Conservation (phyloP, 2,113 vertebrate species). For the Agapornis roseicollis region DNA sequence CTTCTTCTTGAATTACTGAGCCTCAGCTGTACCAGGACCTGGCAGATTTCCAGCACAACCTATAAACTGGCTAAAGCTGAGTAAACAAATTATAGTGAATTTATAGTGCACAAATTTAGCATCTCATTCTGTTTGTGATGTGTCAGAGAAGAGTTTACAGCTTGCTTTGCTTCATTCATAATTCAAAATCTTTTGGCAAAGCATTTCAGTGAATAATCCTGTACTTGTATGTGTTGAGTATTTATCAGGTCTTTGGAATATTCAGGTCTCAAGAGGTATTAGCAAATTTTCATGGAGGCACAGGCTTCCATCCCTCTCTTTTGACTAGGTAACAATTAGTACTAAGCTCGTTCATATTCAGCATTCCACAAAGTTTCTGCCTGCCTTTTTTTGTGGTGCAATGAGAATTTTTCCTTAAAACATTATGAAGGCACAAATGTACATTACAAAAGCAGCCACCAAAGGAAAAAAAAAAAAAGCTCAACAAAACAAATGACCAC, state of each 20-base stretch:
- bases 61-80: constrained; percentile 33
- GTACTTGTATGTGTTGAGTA: background rate
- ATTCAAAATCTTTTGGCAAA: constrained; percentile 16
- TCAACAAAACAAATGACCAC: background rate
- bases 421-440: background rate
- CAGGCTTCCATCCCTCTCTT: background rate
- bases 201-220: background rate
- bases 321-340: background rate
- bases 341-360: background rate
- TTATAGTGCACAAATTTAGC: constrained; percentile 39
- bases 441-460: background rate
- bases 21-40: background rate
- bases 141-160: background rate
- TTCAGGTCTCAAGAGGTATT: background rate
- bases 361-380: background rate
- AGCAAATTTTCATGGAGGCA: background rate
- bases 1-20: constrained; percentile 46
- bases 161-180: constrained; percentile 42
- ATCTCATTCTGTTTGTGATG: constrained; percentile 9
- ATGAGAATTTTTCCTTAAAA: background rate
- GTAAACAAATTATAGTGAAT: constrained; percentile 54
- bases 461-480: background rate
- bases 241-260: background rate
- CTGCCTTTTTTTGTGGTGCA: background rate
- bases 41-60: constrained; percentile 28